phyloP scores from a whole-genome alignment of 2,113 vertebrate genomes.

The Monopterus albus region DNA sequence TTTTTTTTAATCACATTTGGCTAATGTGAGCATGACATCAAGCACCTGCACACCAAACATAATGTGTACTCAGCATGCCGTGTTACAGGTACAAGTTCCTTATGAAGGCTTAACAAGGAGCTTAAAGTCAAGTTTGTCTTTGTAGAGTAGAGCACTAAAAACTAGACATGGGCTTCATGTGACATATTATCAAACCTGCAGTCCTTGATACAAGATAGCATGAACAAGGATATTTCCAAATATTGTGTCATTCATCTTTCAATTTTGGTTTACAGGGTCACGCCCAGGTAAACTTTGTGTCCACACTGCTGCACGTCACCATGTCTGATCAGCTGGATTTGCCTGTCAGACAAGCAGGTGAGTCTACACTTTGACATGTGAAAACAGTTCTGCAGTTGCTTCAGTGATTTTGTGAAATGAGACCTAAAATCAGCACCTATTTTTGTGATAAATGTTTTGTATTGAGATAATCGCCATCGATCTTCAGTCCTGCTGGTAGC shows the following conservation, averaged over 20 bases:
- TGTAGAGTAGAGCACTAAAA: neutral
- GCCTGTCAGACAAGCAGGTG: slow-evolving; percentile 97
- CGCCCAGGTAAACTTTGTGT: slow-evolving; percentile 94
- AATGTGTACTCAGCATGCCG: neutral
- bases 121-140: neutral
- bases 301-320: slow-evolving; percentile 95
- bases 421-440: neutral
- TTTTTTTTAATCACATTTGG: neutral
- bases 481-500: neutral
- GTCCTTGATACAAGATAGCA: too few species aligned
- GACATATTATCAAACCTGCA: neutral
- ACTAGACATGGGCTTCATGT: neutral
- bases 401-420: neutral
- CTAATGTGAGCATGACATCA: neutral
- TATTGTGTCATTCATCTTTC: neutral
- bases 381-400: neutral
- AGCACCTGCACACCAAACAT: neutral
- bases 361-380: slow-evolving; percentile 29
- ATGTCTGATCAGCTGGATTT: slow-evolving; percentile 99
- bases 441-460: too few species aligned
- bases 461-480: neutral
- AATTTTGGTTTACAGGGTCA: slow-evolving; percentile 86
- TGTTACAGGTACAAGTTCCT: too few species aligned
- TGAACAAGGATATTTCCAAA: too few species aligned
- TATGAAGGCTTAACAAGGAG: neutral